Evolutionary conservation across 92 coral and sea anemone genomes (phyloP), one percentile per base, ranked within the genome.

Genomic region (Palythoa grandis): DNA sequence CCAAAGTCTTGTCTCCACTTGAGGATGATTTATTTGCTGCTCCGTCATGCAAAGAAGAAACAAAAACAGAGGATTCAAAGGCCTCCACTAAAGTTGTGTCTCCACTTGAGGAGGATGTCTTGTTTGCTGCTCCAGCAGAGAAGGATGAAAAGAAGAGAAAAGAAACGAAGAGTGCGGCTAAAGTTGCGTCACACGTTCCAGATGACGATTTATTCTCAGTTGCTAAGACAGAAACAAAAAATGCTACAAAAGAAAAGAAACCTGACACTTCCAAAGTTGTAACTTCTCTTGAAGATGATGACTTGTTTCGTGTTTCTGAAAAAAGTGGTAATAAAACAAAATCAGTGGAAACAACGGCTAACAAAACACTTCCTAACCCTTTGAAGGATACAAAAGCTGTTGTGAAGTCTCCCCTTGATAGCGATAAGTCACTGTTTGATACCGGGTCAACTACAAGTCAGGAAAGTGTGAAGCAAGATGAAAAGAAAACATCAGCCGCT

Each of bases 301-400:
- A 96, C 70, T 82, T 94, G 74, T 91, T 92, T 89, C 79, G 77
- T 29, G 86, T 88, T 67, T 87, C 92, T 38, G 65, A 52, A 56
- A 91, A 73, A 70, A 88, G 63, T 47, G 90, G 83, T 14, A 52
- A 29, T 0, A 76, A 94, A 52, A 52, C 86, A 63, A 86, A 88
- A 52, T 66, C 24, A 38, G 73, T 72, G 17, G 82, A 63, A 40
- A 15, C 70, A 16, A 66, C 67, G 29, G 10, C 60, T 16, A 48
- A 24, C 20, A 66, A 66, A 15, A 48, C 70, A 17, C 6, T 52
- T 4, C 23, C 56, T 0, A 47, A 47, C 72, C 43, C 85, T 25
- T 7, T 80, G n/a, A 58, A 22, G 3, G 83, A 78, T 15, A 50
- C n/a, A 37, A 20, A 52, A 25, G 53, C 11, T 20, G 58, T 17